Evolutionary conservation across 2,113 vertebrate genomes (phyloP).

Genomic region (Cyprinus carpio): DNA sequence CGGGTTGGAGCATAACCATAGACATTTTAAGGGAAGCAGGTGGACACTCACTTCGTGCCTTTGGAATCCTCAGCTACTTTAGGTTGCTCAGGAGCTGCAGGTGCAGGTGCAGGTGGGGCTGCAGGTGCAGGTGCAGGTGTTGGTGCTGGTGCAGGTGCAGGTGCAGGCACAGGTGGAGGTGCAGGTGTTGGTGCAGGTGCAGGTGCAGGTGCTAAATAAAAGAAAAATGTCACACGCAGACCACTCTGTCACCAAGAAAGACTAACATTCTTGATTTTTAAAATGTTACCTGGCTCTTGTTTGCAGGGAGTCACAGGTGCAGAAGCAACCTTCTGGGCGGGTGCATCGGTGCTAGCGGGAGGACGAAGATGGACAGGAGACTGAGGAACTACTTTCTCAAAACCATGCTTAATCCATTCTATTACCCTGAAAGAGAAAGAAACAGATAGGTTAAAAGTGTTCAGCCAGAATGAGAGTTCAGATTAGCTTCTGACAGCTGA

Average conservation of each 20-base stretch:
- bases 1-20: background rate
- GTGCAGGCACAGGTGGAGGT: no score
- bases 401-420: conserved; percentile 72
- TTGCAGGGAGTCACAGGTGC: conserved; percentile 34
- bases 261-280: background rate
- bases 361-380: conserved; percentile 50
- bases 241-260: background rate
- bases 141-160: no score
- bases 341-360: background rate
- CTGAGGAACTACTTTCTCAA: conserved; percentile 75
- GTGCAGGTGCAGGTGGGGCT: conserved; percentile 24
- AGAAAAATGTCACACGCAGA: background rate
- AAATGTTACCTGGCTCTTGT: background rate
- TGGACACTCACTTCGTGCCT: conserved; percentile 1
- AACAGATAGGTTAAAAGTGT: background rate
- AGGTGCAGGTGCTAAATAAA: background rate
- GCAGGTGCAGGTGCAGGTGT: background rate
- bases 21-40: background rate
- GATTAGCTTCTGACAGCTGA: background rate
- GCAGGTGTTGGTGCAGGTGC: background rate
- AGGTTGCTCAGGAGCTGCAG: conserved; percentile 33
- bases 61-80: conserved; percentile 44
- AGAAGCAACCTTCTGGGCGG: background rate
- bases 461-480: background rate
- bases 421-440: conserved; percentile 65